Evolutionary conservation across 2,888 invertebrate genomes (phyloP), one percentile per base, ranked within the genome.

Genomic region (Ophioninae sp.): DNA sequence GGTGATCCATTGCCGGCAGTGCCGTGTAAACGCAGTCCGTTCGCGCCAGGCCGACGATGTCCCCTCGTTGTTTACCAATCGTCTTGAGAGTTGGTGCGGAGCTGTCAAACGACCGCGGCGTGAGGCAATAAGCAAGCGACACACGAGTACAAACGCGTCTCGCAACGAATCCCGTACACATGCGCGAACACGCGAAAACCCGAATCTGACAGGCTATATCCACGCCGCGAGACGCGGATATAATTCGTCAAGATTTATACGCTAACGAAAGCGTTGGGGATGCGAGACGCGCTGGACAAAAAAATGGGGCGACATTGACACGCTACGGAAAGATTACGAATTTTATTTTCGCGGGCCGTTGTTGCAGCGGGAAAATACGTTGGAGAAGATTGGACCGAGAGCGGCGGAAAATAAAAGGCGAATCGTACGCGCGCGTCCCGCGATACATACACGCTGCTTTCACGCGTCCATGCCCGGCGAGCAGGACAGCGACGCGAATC

Each of bases 1-100:
- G 88, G 73, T 89, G 88, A 80, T 89, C 89, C 89, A 89, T 89
- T 64, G 86, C 86, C 85, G 86, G 78, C 83, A 86, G 82, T 81
- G 84, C 83, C 77, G 81, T 82, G 86, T 82, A 86, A 80, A 86
- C 61, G 85, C 85, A 85, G 81, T 83, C 85, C 72, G 86, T 87
- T 76, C 88, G 87, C 88, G 88, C 85, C 87, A 87, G 86, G 77
- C 87, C 86, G 85, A 82, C 81, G 59, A 72, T 75, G 65, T 78
- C 69, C 74, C 80, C 74, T 78, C 65, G 85, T 88, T 86, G 87
- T 88, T 89, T 88, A 86, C 88, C 79, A 86, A 84, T 67, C 75
- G 81, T 85, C 79, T 74, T 78, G 74, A 75, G 74, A 68, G 68
- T 68, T 68, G 30, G 50, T 30, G 23, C 72, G 78, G 85, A 88